These are phyloP conservation scores for Radopholus similis DNA, from an alignment of 1,140 invertebrate genomes.

Conservation along the genomic window DNA sequence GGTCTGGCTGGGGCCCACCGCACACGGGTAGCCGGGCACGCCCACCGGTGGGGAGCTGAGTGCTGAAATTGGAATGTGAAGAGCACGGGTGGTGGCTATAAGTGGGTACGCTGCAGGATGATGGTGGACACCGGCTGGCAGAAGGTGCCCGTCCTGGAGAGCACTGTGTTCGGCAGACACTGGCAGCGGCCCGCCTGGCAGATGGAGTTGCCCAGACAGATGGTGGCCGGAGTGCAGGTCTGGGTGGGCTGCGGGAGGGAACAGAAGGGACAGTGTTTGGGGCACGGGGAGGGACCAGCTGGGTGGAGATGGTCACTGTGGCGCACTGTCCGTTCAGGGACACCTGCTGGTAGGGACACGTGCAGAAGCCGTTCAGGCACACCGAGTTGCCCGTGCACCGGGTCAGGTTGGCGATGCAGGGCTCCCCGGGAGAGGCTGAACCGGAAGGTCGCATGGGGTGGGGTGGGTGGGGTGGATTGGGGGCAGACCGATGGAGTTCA, in stretches of 20 bases:
- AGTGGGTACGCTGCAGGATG: conserved; percentile 26
- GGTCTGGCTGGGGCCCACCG: conserved; percentile 13
- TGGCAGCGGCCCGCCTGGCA: conserved; percentile 35
- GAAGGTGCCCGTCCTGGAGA: conserved; percentile 19
- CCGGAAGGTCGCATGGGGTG: conserved; percentile 6
- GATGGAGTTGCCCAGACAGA: conserved; percentile 39
- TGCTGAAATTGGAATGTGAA: conserved; percentile 8
- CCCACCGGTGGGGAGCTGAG: conserved; percentile 16
- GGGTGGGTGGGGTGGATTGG: not conserved
- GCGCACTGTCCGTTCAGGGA: conserved; percentile 45
- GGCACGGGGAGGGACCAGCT: too few species aligned
- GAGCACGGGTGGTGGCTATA: not conserved
- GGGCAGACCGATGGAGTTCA: conserved; percentile 38
- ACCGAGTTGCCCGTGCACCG: conserved; percentile 32
- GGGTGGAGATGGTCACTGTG: conserved; percentile 37
- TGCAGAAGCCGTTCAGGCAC: conserved; percentile 32
- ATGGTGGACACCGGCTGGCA: conserved; percentile 37
- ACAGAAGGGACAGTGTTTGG: too few species aligned
- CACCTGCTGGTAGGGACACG: conserved; percentile 32
- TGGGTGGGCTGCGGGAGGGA: conserved; percentile 24
- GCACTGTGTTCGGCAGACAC: conserved; percentile 42
- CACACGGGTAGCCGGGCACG: conserved; percentile 8
- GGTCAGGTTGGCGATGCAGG: conserved; percentile 37
- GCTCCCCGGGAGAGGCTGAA: conserved; percentile 36
- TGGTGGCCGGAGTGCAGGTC: conserved; percentile 22